A percentile compares a stretch with the other conserved stretches of the same genome.
These are phyloP conservation scores for Drosophila neocordata DNA, from an alignment of 1,140 invertebrate genomes.

Conservation along the genomic window DNA sequence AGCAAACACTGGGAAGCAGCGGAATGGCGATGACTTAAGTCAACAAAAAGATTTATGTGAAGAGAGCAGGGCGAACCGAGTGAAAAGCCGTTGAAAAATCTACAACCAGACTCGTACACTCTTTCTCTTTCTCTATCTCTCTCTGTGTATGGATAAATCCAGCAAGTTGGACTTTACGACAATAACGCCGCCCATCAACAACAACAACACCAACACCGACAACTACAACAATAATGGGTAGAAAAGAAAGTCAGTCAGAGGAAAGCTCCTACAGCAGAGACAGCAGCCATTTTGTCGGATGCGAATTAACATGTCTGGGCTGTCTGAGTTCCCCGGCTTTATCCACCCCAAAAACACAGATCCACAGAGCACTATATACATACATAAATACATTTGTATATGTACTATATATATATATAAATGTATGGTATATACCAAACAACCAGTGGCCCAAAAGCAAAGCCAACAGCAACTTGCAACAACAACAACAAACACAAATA, in stretches of 20 bases:
- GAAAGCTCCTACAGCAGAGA: slow-evolving; percentile 24
- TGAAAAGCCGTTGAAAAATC: slow-evolving; percentile 31
- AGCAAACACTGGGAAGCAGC: slow-evolving; percentile 44
- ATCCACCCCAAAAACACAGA: slow-evolving; percentile 25
- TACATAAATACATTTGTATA: no score
- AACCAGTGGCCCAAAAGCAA: slow-evolving; percentile 10
- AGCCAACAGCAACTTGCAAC: slow-evolving; percentile 21
- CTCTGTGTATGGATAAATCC: slow-evolving; percentile 51
- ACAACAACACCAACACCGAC: slow-evolving; percentile 13
- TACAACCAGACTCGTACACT: slow-evolving; percentile 12
- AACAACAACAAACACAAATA: slow-evolving; percentile 58
- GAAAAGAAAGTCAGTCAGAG: slow-evolving; percentile 47
- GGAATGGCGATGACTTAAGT: slow-evolving; percentile 67
- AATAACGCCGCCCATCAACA: slow-evolving; percentile 32
- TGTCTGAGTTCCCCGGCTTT: slow-evolving; percentile 38
- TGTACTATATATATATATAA: no score
- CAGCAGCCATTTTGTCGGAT: slow-evolving; percentile 62
- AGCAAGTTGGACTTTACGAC: slow-evolving; percentile 71
- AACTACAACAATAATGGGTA: slow-evolving; percentile 18
- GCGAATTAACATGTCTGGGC: slow-evolving; percentile 78
- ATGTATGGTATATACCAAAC: neutral
- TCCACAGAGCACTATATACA: slow-evolving; percentile 8
- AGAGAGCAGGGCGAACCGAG: slow-evolving; percentile 10
- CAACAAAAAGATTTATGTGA: slow-evolving; percentile 75
- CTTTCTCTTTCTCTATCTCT: neutral